Base-by-base conservation (phyloP, 2,113 vertebrate genomes). In the Etia nguti region DNA sequence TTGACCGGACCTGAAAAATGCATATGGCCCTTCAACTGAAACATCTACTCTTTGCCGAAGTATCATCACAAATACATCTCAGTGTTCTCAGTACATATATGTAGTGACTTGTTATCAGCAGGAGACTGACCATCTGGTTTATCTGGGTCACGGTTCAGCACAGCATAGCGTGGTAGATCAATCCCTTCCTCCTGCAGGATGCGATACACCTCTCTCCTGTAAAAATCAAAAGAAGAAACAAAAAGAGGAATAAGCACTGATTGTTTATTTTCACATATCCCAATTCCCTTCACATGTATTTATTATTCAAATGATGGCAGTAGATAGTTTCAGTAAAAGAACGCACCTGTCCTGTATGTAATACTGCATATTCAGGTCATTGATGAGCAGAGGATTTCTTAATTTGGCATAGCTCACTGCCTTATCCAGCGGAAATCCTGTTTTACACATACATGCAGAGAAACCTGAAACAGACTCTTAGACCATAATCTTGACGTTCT, bases 331-430 rank as follows among this genome's bases (percentile, higher is more conserved):
- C 9, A n/a, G 20, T 10, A 12, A 41, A 41, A 2, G 11, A 20
- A 4, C 7, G 2, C 79, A 88, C 99, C 99, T 98, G 97, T 99
- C 99, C 95, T 99, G 98, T 93, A 99, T 99, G 91, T 97, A 99
- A 96, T 98, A 99, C 95, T 99, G 99, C 98, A 98, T 99, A 87
- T 99, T 97, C 92, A 99, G 96, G 93, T 99, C 99, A 46, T 99
- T 99, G 92, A 99, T 98, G 89, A 98, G 97, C 90, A 99, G 97
- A 4, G 98, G 98, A 83, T 97, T 98, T 93, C 98, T 97, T 80
- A 99, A 97, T 88, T 97, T 98, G 88, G 98, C 97, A 24, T 99
- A 99, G 93, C 98, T 97, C 91, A 99, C 98, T 2, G 98, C 99
- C 91, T 99, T 99, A 94, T 99, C 99, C 94, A 99, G 94, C 2